Conservation (phyloP, 2,113 vertebrate species). For the Corythornis cristatus region DNA sequence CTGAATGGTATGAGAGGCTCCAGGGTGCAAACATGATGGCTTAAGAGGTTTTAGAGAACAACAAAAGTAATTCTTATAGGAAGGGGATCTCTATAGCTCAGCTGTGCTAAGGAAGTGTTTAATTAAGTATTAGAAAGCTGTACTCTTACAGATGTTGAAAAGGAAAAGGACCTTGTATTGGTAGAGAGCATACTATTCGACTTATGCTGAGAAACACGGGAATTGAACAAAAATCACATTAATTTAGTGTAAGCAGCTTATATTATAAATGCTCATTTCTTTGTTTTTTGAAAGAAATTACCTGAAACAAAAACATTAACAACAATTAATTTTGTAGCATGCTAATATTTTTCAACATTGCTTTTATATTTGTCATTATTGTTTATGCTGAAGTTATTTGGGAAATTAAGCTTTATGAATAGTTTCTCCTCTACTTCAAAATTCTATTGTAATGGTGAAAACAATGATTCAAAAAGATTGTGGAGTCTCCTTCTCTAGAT, state of each 20-base stretch:
- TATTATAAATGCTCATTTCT: background rate
- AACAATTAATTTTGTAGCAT: background rate
- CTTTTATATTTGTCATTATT: background rate
- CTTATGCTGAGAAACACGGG: background rate
- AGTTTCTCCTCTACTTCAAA: background rate
- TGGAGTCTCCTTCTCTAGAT: too few relatives aligned
- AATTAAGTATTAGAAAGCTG: background rate
- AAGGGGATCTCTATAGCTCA: background rate
- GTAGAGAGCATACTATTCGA: background rate
- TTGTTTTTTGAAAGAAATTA: background rate
- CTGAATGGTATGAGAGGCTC: background rate
- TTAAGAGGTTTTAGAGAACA: background rate
- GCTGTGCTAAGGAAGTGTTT: background rate
- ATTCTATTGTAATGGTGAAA: background rate
- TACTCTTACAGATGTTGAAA: background rate
- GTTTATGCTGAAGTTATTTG: background rate
- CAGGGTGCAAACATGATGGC: background rate
- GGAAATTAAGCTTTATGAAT: background rate
- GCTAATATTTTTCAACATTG: rapidly evolving
- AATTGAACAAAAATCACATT: background rate
- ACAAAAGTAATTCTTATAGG: background rate
- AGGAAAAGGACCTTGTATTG: background rate
- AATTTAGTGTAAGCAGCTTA: background rate
- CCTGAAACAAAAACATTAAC: background rate
- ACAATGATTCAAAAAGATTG: background rate